Conservation (phyloP, 2,888 invertebrate species). For the Chelonus formosanus region DNA sequence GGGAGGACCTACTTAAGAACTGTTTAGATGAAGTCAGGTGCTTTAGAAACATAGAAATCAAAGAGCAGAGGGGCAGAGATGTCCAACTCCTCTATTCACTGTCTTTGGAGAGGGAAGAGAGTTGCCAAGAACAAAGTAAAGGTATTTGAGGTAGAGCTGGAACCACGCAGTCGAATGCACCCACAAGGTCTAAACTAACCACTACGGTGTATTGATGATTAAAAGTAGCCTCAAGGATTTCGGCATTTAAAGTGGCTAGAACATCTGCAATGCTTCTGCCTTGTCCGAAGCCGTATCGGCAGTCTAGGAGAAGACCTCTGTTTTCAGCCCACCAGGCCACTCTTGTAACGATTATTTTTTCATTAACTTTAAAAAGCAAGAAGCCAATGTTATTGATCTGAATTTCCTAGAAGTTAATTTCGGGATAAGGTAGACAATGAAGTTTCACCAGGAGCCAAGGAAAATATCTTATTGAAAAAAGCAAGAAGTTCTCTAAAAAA, state of each 20-base stretch:
- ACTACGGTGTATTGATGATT: slow-evolving; percentile 8
- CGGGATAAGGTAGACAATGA: slow-evolving; percentile 17
- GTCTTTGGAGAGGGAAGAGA: no score
- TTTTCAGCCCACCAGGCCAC: slow-evolving; percentile 19
- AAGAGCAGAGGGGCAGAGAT: no score
- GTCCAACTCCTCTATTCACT: no score
- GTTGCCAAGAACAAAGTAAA: no score
- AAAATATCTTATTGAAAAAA: no score
- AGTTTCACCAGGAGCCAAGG: background rate
- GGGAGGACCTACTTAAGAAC: no score
- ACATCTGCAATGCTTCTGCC: slow-evolving; percentile 22
- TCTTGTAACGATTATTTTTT: slow-evolving; percentile 16
- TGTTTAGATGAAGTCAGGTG: no score
- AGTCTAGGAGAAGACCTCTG: no score
- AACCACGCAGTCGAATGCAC: slow-evolving; percentile 24
- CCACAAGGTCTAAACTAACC: slow-evolving; percentile 18
- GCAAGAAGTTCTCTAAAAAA: no score
- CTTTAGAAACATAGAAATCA: no score
- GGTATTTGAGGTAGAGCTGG: background rate
- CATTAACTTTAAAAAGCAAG: slow-evolving; percentile 18
- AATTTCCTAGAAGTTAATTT: slow-evolving; percentile 22
- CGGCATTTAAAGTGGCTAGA: slow-evolving; percentile 15
- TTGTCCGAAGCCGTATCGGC: slow-evolving; percentile 25
- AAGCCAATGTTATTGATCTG: slow-evolving; percentile 21
- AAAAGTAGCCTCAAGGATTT: slow-evolving; percentile 17